A percentile compares a stretch with the other conserved stretches of the same genome.
These are phyloP conservation scores for Pyrrhopygopsis socrates DNA, from an alignment of 2,888 invertebrate genomes.

Conservation along the genomic window DNA sequence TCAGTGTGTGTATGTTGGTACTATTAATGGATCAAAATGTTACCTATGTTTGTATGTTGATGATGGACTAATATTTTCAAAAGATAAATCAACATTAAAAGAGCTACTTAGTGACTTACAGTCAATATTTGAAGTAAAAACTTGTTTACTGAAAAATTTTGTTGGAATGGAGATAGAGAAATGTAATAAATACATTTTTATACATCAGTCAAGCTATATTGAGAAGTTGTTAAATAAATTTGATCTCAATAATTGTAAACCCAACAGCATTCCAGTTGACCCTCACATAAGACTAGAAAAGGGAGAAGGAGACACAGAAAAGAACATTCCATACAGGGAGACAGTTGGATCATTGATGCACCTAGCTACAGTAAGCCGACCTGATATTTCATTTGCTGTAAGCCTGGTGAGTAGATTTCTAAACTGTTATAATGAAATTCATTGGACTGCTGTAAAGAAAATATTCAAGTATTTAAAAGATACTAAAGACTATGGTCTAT, in stretches of 20 bases:
- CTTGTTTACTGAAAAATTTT: constrained; percentile 38
- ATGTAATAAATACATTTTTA: constrained; percentile 37
- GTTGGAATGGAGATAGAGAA: constrained; percentile 66
- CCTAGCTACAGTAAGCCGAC: constrained; percentile 62
- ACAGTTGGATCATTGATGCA: constrained; percentile 75
- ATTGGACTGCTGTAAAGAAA: constrained; percentile 60
- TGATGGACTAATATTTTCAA: constrained; percentile 69
- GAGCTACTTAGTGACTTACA: constrained; percentile 48
- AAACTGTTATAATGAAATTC: constrained; percentile 2
- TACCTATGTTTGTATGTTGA: constrained; percentile 60
- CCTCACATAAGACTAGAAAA: constrained; percentile 40
- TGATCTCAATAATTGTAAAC: constrained; percentile 46
- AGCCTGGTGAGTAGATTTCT: constrained; percentile 73
- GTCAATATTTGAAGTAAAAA: constrained; percentile 50
- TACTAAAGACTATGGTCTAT: constrained; percentile 44
- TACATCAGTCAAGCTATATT: constrained; percentile 61
- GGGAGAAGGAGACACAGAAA: background rate
- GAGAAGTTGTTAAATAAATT: constrained; percentile 52
- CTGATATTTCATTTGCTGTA: constrained; percentile 74
- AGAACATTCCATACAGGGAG: constrained; percentile 61
- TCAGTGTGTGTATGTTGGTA: constrained; percentile 73
- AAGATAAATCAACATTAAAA: background rate
- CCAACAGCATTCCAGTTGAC: constrained; percentile 48
- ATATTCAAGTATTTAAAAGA: constrained; percentile 45
- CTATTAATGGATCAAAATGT: constrained; percentile 45